Evolutionary conservation across 2,888 invertebrate species (phyloP), one percentile per base, ranked within the genome.

Genomic region (Drosophila putrida): DNA sequence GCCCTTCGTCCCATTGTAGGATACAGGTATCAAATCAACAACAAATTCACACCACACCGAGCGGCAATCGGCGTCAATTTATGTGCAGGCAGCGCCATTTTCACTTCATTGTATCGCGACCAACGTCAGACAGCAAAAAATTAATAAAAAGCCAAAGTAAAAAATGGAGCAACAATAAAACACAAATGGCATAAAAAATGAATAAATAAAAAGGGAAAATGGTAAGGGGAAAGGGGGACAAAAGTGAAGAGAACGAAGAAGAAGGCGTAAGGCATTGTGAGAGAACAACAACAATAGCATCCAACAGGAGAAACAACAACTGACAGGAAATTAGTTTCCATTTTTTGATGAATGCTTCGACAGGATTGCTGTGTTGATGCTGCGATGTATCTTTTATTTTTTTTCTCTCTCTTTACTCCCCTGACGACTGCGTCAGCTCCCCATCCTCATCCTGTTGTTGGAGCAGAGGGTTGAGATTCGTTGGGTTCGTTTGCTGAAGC

Each of bases 301-400:
- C 69, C 71, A 65, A 71, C 60, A 55, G 76, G 74, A 75, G 84
- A 89, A 81, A 86, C 90, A 91, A 88, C 90, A 88, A 91, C 91
- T 90, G 91, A 90, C 90, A 91, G 90, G 90, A 91, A 91, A 91
- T 91, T 91, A 91, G 91, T 91, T 91, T 91, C 91, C 89, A 90
- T 91, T 91, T 91, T 91, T 91, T 91, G 91, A 91, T 91, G 91
- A 91, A 91, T 91, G 91, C 90, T 87, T 90, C 90, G 91, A 91
- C 91, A 91, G 89, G 88, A 90, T 90, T 86, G 86, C 82, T 80
- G 68, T 74, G 86, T 62, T 60, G 85, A 68, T 71, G 80, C 73
- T 80, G 75, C 60, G 73, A 74, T 76, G 65, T 67, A 69, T 74
- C 49, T 46, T 49, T 60, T 62, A 74, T 69, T 61, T 50, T 41